Conservation (phyloP, 1,140 invertebrate genomes). For the Choristoneura fumiferana region DNA sequence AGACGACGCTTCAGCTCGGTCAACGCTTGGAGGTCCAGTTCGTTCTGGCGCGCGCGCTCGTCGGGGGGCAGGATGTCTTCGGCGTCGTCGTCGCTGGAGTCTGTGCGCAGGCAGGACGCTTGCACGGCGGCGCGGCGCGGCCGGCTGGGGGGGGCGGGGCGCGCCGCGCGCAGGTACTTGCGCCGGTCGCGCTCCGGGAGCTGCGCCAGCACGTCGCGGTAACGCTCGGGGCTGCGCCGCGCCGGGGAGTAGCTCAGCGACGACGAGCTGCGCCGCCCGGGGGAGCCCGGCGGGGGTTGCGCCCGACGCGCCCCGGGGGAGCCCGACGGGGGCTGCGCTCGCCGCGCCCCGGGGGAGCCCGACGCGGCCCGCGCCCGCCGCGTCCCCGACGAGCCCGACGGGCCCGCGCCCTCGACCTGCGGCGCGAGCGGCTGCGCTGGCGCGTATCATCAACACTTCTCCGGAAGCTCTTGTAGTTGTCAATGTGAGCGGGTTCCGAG, state of each 20-base stretch:
- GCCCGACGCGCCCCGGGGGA: background rate
- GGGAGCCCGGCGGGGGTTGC: background rate
- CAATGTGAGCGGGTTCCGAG: too few relatives aligned
- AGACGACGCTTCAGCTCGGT: slow-evolving; percentile 73
- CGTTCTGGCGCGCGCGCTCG: slow-evolving; percentile 60
- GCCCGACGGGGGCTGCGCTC: background rate
- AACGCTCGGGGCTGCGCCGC: slow-evolving; percentile 81
- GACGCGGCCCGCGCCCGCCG: slow-evolving; percentile 32
- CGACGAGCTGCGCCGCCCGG: slow-evolving; percentile 69
- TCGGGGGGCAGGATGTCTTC: slow-evolving; percentile 58
- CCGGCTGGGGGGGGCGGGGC: too few relatives aligned
- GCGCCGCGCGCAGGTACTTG: too few relatives aligned
- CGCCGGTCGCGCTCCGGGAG: slow-evolving; percentile 59
- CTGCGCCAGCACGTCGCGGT: slow-evolving; percentile 79
- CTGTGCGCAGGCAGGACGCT: slow-evolving; percentile 81
- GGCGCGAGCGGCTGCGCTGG: slow-evolving; percentile 33
- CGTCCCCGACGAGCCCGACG: slow-evolving; percentile 33
- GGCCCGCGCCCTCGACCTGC: slow-evolving; percentile 41
- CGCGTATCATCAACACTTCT: slow-evolving; percentile 42
- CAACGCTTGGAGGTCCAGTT: slow-evolving; percentile 80
- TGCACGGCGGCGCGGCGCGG: too few relatives aligned
- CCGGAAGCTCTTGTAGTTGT: slow-evolving; percentile 37
- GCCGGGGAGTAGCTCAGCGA: slow-evolving; percentile 84
- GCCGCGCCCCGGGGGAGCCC: background rate
- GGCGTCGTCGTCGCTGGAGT: slow-evolving; percentile 80